Percentiles rank a stretch among this genome's conserved stretches.
Evolutionary conservation across 2,797 vertebrate genomes (phyloP).

Genomic region (Carapus acus): DNA sequence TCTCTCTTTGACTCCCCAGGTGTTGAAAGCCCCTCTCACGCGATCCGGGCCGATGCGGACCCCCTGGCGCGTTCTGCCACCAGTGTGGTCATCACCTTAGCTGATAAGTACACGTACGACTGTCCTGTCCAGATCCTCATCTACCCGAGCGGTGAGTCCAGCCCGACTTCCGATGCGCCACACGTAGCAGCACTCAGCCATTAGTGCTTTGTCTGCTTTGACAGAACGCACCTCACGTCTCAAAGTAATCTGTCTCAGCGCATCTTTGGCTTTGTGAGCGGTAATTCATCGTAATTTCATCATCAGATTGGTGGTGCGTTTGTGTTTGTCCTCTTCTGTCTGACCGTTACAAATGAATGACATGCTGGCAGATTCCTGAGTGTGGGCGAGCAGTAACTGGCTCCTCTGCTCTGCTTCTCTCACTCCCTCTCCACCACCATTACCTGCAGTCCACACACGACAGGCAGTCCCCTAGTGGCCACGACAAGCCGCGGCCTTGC

Average conservation of each 20-base stretch:
- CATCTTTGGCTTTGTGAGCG: slow-evolving; percentile 13
- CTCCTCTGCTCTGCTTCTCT: slow-evolving; percentile 6
- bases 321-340: slow-evolving; percentile 22
- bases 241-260: too few species aligned
- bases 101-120: slow-evolving; percentile 93
- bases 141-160: slow-evolving; percentile 88
- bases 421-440: slow-evolving; percentile 22
- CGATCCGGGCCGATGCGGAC: slow-evolving; percentile 89
- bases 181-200: slow-evolving; percentile 12
- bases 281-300: slow-evolving; percentile 10
- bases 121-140: slow-evolving; percentile 92
- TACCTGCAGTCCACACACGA: slow-evolving; percentile 38
- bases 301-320: slow-evolving; percentile 40
- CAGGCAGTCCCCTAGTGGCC: slow-evolving; percentile 46
- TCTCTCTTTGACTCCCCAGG: too few species aligned
- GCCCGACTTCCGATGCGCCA: too few species aligned
- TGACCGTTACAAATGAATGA: slow-evolving; percentile 33
- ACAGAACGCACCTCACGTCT: slow-evolving; percentile 14
- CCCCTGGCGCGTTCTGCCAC: slow-evolving; percentile 83
- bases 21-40: slow-evolving; percentile 92
- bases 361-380: slow-evolving; percentile 29
- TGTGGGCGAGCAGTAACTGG: slow-evolving; percentile 45
- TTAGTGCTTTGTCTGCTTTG: slow-evolving; percentile 13
- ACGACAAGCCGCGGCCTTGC: slow-evolving; percentile 33
- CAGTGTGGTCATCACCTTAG: slow-evolving; percentile 86